Percentiles rank a stretch among this genome's conserved stretches.
Conservation (phyloP, 2,888 invertebrate species). For the Chaetoderma sp. region DNA sequence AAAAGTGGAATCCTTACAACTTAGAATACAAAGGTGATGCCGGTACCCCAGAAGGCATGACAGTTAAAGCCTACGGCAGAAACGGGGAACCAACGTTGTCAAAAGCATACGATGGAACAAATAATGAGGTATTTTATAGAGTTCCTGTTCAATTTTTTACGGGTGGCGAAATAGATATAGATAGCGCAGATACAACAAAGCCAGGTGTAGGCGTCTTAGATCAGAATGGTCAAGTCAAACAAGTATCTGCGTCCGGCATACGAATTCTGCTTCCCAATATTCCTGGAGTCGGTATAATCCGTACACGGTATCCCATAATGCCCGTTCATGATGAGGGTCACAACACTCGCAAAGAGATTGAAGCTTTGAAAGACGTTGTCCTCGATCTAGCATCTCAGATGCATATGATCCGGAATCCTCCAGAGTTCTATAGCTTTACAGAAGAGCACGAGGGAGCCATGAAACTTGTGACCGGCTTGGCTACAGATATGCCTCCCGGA, state of each 20-base stretch:
- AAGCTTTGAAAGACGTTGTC: no score
- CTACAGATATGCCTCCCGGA: no score
- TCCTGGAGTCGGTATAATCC: conserved; percentile 45
- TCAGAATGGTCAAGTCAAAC: conserved; percentile 34
- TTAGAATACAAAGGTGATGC: conserved; percentile 30
- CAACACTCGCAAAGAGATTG: conserved; percentile 49
- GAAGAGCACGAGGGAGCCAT: no score
- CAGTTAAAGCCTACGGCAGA: conserved; percentile 14
- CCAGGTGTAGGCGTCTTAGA: conserved; percentile 33
- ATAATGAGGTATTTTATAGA: conserved; percentile 33
- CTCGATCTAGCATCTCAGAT: no score
- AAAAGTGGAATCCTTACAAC: conserved; percentile 56
- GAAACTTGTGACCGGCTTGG: no score
- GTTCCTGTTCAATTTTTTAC: conserved; percentile 44
- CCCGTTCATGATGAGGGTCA: conserved; percentile 52
- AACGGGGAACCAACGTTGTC: conserved; percentile 30
- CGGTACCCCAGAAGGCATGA: neutral
- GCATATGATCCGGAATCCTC: no score
- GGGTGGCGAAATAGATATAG: conserved; percentile 25
- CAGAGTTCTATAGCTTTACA: no score
- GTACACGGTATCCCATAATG: conserved; percentile 54
- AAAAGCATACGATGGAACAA: conserved; percentile 43
- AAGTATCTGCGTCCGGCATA: conserved; percentile 43
- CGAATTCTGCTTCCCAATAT: no score
- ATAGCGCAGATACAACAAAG: conserved; percentile 41